phyloP scores from a whole-genome alignment of 2,888 invertebrate genomes.

The Athripsodes cinereus region DNA sequence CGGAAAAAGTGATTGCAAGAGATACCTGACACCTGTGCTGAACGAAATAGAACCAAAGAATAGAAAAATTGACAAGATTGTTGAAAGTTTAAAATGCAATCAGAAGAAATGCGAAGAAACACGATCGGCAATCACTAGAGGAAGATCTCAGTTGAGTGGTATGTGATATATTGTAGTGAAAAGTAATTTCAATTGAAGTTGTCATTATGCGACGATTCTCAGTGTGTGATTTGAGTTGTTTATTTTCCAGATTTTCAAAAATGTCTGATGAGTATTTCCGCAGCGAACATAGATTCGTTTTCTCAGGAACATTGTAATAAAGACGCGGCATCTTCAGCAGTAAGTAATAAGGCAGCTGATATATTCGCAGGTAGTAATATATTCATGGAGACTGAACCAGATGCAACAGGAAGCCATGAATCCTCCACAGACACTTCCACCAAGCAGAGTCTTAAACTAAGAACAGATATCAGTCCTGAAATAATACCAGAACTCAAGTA shows the following conservation, averaged over 20 bases:
- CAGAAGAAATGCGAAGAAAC: conserved; percentile 21
- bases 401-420: conserved; percentile 9
- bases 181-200: neutral
- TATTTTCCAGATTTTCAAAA: conserved; percentile 22
- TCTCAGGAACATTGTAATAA: conserved; percentile 15
- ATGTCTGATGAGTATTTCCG: conserved; percentile 16
- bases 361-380: conserved; percentile 26
- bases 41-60: conserved; percentile 31
- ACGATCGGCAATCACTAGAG: conserved; percentile 4
- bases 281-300: conserved; percentile 28
- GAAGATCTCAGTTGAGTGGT: conserved; percentile 15
- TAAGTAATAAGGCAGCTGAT: conserved; percentile 22
- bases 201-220: neutral
- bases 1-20: conserved; percentile 18
- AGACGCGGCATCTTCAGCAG: conserved; percentile 29
- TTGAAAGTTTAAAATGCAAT: conserved; percentile 35
- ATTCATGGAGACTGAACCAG: conserved; percentile 26
- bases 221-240: too few relatives aligned
- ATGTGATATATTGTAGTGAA: conserved; percentile 2
- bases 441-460: conserved; percentile 14
- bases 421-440: conserved; percentile 11
- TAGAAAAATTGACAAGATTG: conserved; percentile 41
- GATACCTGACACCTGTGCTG: conserved; percentile 23
- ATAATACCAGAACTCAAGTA: conserved; percentile 23
- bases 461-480: conserved; percentile 25